Percentiles rank a stretch among this genome's conserved stretches.
Conservation (phyloP, 2,113 vertebrate species). For the Chloropsis hardwickii region DNA sequence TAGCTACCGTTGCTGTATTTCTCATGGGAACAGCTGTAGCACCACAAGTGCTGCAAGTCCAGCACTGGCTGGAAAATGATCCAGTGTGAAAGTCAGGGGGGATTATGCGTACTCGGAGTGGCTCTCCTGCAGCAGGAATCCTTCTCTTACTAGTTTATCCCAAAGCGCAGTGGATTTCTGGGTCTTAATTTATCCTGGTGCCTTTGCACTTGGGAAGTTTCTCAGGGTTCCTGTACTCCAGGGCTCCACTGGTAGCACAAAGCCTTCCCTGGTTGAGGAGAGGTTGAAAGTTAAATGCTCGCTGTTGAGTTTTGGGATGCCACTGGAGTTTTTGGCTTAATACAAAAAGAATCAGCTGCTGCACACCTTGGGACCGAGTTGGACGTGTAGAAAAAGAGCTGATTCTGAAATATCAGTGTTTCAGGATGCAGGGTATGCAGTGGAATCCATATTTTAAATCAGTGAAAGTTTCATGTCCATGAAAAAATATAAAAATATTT, state of each 20-base stretch:
- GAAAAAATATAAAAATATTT: not conserved
- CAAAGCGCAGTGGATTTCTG: not conserved
- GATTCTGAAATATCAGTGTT: not conserved
- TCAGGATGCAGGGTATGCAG: not conserved
- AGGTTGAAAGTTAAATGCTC: not conserved
- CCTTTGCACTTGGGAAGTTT: not conserved
- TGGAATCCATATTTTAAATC: not conserved
- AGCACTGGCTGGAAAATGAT: conserved; percentile 3
- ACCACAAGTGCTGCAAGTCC: not conserved
- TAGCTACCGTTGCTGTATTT: conserved; percentile 42
- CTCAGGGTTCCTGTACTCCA: not conserved
- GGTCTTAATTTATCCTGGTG: conserved; percentile 24
- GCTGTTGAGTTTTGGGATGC: not conserved
- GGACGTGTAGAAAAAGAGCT: fast-evolving
- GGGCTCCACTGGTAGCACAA: not conserved
- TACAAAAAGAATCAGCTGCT: not conserved
- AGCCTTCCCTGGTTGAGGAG: not conserved
- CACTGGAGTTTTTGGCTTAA: not conserved
- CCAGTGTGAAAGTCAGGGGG: conserved; percentile 38
- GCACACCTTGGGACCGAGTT: not conserved
- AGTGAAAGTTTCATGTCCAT: fast-evolving
- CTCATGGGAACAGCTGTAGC: not conserved
- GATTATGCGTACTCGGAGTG: conserved; percentile 47
- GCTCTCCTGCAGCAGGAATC: not conserved
- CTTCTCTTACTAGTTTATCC: not conserved